Evolutionary conservation across 2,888 invertebrate species (phyloP), one percentile per base, ranked within the genome.

Genomic region (Morpho achilles): DNA sequence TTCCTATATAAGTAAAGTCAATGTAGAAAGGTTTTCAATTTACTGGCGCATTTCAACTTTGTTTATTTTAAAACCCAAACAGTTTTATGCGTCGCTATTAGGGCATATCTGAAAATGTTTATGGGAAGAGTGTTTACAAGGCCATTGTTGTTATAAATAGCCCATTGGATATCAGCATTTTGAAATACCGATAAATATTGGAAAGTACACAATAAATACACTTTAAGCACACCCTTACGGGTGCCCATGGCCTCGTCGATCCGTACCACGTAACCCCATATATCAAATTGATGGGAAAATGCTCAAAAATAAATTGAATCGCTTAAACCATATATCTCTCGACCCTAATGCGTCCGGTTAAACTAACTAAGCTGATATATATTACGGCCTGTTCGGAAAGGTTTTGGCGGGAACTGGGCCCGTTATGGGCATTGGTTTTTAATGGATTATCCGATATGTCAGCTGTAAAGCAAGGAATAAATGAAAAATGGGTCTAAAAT

Each of bases 231-330:
- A 41, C 47, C 53, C 53, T 41, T 10, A 53, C 53, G 53, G 56
- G 48, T 58, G 52, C 58, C 58, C 56, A 62, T 50, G 60, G 60
- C 51, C 58, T 50, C 50, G 50, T 57, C 63, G 63, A 54, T 61
- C 45, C 47, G 56, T 56, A 58, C 60, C 63, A 58, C 63, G 60
- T 61, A 57, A 56, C 55, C 62, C 56, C 60, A 64, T 67, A 59
- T 60, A 64, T 67, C 67, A 67, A 61, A 53, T 61, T 65, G 66
- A 66, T 64, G 61, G 63, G 61, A 59, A 63, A 59, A 65, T 63
- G 62, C 58, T 67, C 62, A 65, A 67, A 65, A 67, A 67, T 61
- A 65, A 65, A 67, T 65, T 54, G 67, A 59, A 64, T 63, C 62
- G 58, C 61, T 61, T 65, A 63, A 61, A 50, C 63, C 59, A 61